Conservation (phyloP, 2,888 invertebrate genomes). For the Leptopilina myrica region DNA sequence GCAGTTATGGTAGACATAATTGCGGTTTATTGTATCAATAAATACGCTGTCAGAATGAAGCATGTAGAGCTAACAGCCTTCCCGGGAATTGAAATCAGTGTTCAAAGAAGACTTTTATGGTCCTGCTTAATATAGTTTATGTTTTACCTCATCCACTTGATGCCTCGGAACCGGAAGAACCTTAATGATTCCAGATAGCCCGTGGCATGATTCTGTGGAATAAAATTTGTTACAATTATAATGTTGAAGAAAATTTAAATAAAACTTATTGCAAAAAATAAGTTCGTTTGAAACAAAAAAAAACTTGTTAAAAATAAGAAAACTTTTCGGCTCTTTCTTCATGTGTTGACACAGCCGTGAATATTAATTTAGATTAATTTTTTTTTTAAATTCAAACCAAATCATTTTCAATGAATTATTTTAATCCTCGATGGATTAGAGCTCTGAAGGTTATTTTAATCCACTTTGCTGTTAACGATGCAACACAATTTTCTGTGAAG, state of each 20-base stretch:
- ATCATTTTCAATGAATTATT: too few species aligned
- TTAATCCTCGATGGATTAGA: too few species aligned
- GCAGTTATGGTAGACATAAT: slow-evolving; percentile 68
- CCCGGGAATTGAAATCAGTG: slow-evolving; percentile 72
- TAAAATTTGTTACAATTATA: slow-evolving; percentile 8
- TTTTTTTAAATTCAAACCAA: too few species aligned
- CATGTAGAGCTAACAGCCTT: slow-evolving; percentile 55
- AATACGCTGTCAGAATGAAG: slow-evolving; percentile 60
- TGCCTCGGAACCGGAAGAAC: slow-evolving; percentile 66
- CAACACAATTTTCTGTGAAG: too few species aligned
- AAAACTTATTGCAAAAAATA: neutral
- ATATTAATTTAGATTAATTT: too few species aligned
- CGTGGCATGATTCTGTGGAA: slow-evolving; percentile 23
- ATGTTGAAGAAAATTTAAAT: neutral
- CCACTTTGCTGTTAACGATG: too few species aligned
- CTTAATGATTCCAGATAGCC: slow-evolving; percentile 57
- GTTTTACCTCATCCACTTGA: slow-evolving; percentile 52
- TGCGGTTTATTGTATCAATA: slow-evolving; percentile 75
- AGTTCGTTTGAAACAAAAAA: too few species aligned
- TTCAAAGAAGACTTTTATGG: slow-evolving; percentile 60
- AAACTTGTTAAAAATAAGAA: too few species aligned
- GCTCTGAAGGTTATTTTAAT: too few species aligned
- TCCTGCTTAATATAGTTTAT: slow-evolving; percentile 67
- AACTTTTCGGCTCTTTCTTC: too few species aligned
- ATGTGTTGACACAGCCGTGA: too few species aligned